phyloP scores from a whole-genome alignment of 2,113 vertebrate genomes.

The Sterrhoptilus dennistouni region DNA sequence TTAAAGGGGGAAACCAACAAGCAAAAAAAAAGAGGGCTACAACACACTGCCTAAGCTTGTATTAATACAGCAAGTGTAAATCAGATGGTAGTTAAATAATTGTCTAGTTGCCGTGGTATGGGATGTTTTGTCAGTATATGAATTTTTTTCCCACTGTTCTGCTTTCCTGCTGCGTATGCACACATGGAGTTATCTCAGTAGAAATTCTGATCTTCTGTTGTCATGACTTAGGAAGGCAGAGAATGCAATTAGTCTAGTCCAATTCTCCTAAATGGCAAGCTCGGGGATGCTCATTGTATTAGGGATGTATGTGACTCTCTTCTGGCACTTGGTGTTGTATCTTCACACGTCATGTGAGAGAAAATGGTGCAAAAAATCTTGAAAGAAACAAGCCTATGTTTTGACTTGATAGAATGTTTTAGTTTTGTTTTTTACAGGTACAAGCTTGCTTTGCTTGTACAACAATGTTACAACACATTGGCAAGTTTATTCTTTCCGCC shows the following conservation, averaged over 20 bases:
- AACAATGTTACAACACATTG: neutral
- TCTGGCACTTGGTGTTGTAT: neutral
- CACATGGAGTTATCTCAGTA: neutral
- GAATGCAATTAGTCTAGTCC: neutral
- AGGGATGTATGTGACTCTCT: neutral
- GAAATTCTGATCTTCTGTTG: neutral
- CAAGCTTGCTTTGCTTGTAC: neutral
- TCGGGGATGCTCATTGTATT: neutral
- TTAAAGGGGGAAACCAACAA: neutral
- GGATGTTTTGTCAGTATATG: neutral
- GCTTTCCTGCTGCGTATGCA: neutral
- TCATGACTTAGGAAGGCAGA: neutral
- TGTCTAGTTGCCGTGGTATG: neutral
- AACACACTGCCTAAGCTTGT: neutral
- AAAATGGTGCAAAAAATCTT: neutral
- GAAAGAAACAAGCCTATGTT: neutral
- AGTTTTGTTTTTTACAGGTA: neutral
- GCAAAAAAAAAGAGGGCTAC: neutral
- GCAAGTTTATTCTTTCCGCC: neutral
- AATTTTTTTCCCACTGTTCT: neutral
- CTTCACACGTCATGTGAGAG: neutral
- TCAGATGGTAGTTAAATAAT: neutral
- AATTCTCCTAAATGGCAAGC: neutral
- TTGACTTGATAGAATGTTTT: neutral
- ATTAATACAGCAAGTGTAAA: neutral